Conservation (phyloP, 2,797 vertebrate species). For the Phrynocephalus guinanensis region DNA sequence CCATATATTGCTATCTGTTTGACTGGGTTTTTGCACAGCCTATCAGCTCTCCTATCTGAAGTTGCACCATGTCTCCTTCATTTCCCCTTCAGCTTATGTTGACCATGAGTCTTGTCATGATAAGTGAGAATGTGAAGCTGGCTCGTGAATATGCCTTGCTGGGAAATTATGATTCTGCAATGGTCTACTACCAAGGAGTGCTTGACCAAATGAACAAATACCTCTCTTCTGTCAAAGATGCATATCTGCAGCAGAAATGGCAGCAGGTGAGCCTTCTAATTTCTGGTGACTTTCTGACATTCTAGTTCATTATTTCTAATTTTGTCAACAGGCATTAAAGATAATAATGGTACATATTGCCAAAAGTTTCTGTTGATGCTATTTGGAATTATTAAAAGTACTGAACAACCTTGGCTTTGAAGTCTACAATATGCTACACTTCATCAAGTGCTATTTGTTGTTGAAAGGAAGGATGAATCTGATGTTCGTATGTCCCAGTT, state of each 20-base stretch:
- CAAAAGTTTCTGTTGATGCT: background rate
- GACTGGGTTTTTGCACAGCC: background rate
- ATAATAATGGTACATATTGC: background rate
- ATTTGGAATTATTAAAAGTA: background rate
- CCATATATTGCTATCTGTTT: background rate
- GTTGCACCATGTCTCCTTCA: conserved; percentile 24
- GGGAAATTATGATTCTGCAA: conserved; percentile 95
- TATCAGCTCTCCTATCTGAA: background rate
- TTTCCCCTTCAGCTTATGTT: conserved; percentile 66
- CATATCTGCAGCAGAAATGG: conserved; percentile 90
- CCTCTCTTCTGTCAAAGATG: conserved; percentile 85
- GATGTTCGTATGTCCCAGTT: too few relatives aligned
- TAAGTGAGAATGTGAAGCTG: conserved; percentile 95
- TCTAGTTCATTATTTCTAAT: background rate
- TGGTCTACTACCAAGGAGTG: conserved; percentile 93
- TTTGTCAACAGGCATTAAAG: background rate
- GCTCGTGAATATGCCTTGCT: conserved; percentile 95
- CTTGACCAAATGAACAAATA: conserved; percentile 95
- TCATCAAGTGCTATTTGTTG: background rate
- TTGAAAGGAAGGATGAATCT: background rate
- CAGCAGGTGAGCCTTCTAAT: conserved; percentile 85
- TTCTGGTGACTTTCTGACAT: background rate
- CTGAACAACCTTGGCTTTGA: background rate
- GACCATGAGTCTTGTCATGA: conserved; percentile 95
- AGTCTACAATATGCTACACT: background rate